These are phyloP conservation scores for Chaetorhynchus papuensis DNA, from an alignment of 2,113 vertebrate species.

Conservation along the genomic window DNA sequence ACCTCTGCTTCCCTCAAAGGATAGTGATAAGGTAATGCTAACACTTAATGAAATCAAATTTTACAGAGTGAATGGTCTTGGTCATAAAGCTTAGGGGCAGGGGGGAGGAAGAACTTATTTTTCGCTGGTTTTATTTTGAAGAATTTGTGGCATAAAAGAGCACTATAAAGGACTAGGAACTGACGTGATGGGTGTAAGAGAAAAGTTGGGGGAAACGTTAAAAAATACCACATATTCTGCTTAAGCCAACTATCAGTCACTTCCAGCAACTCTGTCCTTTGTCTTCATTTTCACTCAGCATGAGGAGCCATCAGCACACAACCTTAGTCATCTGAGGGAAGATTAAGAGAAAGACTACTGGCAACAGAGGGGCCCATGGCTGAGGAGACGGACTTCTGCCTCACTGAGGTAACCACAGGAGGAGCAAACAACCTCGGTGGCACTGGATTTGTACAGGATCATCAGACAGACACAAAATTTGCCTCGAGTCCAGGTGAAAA, in stretches of 20 bases:
- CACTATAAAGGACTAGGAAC: not conserved
- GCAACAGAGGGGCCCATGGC: accelerated
- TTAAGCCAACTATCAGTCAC: not conserved
- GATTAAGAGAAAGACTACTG: not conserved
- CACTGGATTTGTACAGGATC: not conserved
- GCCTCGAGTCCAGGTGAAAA: not conserved
- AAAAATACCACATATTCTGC: not conserved
- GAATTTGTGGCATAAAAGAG: not conserved
- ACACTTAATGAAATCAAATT: not conserved
- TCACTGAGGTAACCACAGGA: accelerated
- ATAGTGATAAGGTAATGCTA: not conserved
- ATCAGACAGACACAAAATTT: not conserved
- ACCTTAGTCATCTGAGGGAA: not conserved
- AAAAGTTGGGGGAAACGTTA: not conserved
- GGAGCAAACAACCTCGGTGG: not conserved
- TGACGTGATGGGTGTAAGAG: not conserved
- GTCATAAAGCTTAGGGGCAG: not conserved
- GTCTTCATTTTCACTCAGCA: not conserved
- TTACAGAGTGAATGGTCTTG: not conserved
- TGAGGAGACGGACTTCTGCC: not conserved
- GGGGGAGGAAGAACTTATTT: not conserved
- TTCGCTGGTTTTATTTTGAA: not conserved
- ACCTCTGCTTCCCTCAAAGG: not conserved
- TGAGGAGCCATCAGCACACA: not conserved
- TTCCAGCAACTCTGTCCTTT: not conserved